A percentile compares a stretch with the other conserved stretches of the same genome.
Evolutionary conservation across 30 jellyfish, hydroid and myxozoan genomes (phyloP).

Genomic region (Chrysaora quinquecirrha): DNA sequence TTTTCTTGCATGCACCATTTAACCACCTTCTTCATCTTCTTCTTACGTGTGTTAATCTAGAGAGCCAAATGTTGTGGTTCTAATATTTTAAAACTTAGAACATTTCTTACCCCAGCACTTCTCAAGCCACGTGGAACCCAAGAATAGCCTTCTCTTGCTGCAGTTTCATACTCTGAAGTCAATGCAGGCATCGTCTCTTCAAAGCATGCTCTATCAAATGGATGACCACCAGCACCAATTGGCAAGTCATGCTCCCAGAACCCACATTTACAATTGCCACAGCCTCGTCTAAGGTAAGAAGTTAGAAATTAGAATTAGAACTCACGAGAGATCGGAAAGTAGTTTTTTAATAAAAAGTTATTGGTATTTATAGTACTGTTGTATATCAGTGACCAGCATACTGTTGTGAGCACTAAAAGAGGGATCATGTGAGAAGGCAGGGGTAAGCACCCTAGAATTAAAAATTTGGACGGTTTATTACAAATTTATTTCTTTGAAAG

Average conservation of each 20-base stretch:
- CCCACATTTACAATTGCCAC: constrained; percentile 97
- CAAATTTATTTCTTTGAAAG: too few relatives aligned
- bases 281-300: constrained; percentile 77
- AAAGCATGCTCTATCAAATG: constrained; percentile 78
- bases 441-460: too few relatives aligned
- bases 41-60: too few relatives aligned
- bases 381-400: background rate
- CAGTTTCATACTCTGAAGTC: constrained; percentile 90
- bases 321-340: background rate
- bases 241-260: constrained; percentile 95
- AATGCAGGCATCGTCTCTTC: constrained; percentile 93
- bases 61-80: too few relatives aligned
- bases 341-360: background rate
- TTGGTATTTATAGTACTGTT: background rate
- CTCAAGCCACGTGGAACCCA: constrained; percentile 98
- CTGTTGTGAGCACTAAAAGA: too few relatives aligned
- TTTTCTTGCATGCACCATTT: too few relatives aligned
- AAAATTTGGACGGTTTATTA: too few relatives aligned
- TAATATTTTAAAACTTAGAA: too few relatives aligned
- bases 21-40: too few relatives aligned
- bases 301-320: background rate
- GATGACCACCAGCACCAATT: constrained; percentile 80
- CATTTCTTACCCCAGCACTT: constrained; percentile 89
- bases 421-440: background rate
- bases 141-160: constrained; percentile 79